Evolutionary conservation across 1,140 invertebrate species (phyloP), one percentile per base, ranked within the genome.

Genomic region (Drosophila guanche): DNA sequence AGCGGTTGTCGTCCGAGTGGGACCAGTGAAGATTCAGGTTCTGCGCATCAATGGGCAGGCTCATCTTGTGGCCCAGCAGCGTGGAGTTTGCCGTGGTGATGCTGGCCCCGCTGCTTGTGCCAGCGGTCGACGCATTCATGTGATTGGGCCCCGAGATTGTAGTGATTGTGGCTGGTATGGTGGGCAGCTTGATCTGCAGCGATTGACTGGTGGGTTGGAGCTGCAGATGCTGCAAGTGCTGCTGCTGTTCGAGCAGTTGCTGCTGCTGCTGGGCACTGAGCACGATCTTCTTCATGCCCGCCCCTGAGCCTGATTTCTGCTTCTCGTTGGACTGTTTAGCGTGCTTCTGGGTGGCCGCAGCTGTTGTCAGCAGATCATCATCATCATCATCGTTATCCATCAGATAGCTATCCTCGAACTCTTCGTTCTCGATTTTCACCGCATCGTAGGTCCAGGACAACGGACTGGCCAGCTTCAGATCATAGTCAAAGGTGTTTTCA

Each of bases 361-460:
- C 88, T 4, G 88, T 90, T 1, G 88, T 90, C 50, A 90, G 54
- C 46, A 90, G 57, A 51, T 90, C 90, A 23, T 91, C 90, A 7
- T 90, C 86, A 8, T 91, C 90, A 4, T 85, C 80, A 16, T 80
- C 81, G 45, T 90, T 90, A n/a, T 90, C 89, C 70, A 90, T 71
- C 4, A 85, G 56, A 46, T 84, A 85, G 16, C 80, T 76, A 23
- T 91, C 90, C 67, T 90, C 90, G 37, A 91, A 90, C 59, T 91
- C 90, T 41, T 90, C 85, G 12, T 89, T 90, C 72, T 91, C 90
- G 20, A 90, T 90, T 55, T 91, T 91, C 6, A 91, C 84, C 0
- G 83, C 70, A 68, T 91, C 90, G 10, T 90, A 90, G 20, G 86
- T 91, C 90, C 90, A 91, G 1, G 90, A 91, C 70, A 91, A 25